A percentile compares a stretch with the other conserved stretches of the same genome.
phyloP scores from a whole-genome alignment of 1,140 invertebrate genomes.

The Acromyrmex charruanus region DNA sequence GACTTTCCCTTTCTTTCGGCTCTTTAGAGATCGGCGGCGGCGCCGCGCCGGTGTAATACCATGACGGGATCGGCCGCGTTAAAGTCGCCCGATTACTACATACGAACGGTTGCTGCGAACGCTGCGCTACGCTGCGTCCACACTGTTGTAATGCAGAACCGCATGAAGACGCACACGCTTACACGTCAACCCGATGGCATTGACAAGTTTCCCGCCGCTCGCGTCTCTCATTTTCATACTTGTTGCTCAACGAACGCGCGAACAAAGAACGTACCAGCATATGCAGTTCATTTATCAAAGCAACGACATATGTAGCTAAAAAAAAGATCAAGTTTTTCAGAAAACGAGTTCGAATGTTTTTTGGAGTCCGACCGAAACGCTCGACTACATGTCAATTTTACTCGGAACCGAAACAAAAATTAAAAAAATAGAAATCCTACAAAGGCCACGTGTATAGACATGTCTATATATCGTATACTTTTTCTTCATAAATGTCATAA shows the following conservation, averaged over 20 bases:
- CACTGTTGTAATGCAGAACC: not conserved
- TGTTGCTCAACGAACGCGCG: constrained; percentile 23
- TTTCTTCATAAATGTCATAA: too few species aligned
- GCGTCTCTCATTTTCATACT: not conserved
- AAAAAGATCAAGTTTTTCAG: too few species aligned
- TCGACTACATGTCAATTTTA: too few species aligned
- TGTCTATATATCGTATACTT: too few species aligned
- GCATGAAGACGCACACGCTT: not conserved
- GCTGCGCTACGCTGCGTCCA: not conserved
- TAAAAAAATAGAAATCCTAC: too few species aligned
- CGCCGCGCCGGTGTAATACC: constrained; percentile 34
- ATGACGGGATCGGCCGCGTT: constrained; percentile 42
- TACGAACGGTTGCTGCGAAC: not conserved
- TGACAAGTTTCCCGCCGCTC: constrained; percentile 43
- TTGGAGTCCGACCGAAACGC: too few species aligned
- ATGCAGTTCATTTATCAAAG: too few species aligned
- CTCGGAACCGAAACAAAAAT: too few species aligned
- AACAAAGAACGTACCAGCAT: constrained; percentile 37
- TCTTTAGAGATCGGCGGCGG: constrained; percentile 68
- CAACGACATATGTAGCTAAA: too few species aligned
- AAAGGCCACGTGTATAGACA: too few species aligned
- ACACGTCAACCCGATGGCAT: constrained; percentile 58
- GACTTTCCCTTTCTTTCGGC: constrained; percentile 84
- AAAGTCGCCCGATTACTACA: constrained; percentile 70
- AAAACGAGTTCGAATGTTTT: too few species aligned